Evolutionary conservation across 2,888 invertebrate genomes (phyloP), one percentile per base, ranked within the genome.

Genomic region (Monoplex corrugatus): DNA sequence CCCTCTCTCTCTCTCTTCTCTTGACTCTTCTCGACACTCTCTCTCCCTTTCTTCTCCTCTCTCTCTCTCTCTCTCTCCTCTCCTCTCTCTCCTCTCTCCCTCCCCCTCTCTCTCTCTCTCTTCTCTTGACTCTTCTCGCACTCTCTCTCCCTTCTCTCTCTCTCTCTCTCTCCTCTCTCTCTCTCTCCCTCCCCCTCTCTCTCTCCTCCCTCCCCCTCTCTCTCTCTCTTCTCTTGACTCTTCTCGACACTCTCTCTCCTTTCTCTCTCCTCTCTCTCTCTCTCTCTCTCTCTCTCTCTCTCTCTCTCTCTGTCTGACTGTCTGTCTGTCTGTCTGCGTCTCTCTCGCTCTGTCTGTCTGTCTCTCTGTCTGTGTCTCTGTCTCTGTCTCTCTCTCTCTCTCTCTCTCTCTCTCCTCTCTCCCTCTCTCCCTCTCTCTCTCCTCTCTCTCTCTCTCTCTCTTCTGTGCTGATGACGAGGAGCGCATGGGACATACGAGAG

Each of bases 391-490:
- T 57, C 57, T 57, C 3, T 57, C 3, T 57, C 57, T 57, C 3
- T 57, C 57, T 57, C 3, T 57, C 57, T 57, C 57, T 57, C 57
- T 57, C 57, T 57, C 57, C 57, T 57, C 57, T 57, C 57, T 57
- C 57, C 28, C 57, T 57, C 57, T 28, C 28, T 28, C 28, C 57
- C 50, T 13, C 72, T 19, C 72, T 19, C 72, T 72, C 72, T 72
- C 72, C 28, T 72, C 72, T 72, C 72, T 72, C 72, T 72, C 72
- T 72, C 72, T 72, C 72, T 10, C 28, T 72, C 28, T n/a, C n/a
- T n/a, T n/a, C n/a, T n/a, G n/a, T n/a, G n/a, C n/a, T n/a, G n/a
- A n/a, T n/a, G n/a, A n/a, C n/a, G n/a, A n/a, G n/a, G n/a, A n/a
- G n/a, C n/a, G n/a, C n/a, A n/a, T n/a, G n/a, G n/a, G n/a, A n/a